phyloP scores from a whole-genome alignment of 2,113 vertebrate species.

The Rhipidura dahli region DNA sequence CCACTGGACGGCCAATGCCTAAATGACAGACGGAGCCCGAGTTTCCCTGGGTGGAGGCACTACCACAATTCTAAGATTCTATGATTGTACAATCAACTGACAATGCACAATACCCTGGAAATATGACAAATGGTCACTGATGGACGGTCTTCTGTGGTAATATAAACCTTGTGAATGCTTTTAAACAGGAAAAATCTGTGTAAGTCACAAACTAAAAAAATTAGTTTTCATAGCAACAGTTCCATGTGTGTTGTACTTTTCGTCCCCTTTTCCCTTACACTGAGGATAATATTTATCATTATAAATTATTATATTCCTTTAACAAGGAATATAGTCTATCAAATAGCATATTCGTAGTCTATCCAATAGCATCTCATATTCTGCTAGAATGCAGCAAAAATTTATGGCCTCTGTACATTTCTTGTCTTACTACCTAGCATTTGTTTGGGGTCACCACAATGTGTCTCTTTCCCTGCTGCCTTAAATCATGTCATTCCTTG shows the following conservation, averaged over 20 bases:
- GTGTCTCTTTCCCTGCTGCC: not conserved
- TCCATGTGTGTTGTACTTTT: not conserved
- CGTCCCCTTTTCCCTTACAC: not conserved
- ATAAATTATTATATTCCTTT: not conserved
- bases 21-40: no score
- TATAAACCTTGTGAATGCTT: not conserved
- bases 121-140: not conserved
- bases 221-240: not conserved
- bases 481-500: not conserved
- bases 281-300: not conserved
- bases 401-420: rapidly evolving
- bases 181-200: not conserved
- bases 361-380: not conserved
- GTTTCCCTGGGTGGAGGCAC: no score
- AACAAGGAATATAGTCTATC: no score
- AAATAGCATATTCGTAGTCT: not conserved
- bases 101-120: not conserved
- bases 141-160: not conserved
- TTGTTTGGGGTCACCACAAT: not conserved
- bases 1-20: no score
- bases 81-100: not conserved
- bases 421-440: not conserved
- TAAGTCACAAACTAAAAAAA: not conserved
- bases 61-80: not conserved
- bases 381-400: not conserved